Evolutionary conservation across 2,888 invertebrate genomes (phyloP).

Genomic region (Shargacucullia verbasci): DNA sequence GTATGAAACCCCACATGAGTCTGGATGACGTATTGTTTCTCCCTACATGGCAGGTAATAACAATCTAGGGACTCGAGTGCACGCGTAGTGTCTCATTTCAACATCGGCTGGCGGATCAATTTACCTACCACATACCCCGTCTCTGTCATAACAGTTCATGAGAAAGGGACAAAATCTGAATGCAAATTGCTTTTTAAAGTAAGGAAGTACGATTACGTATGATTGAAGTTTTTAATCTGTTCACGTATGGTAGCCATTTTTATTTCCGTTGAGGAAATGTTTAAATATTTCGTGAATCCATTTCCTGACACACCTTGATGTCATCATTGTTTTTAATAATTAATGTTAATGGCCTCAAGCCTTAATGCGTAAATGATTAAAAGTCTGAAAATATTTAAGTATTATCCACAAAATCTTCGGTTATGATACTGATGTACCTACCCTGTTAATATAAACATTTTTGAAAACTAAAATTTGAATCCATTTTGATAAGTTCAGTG

Average conservation of each 20-base stretch:
- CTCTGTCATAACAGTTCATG: slow-evolving; percentile 39
- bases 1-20: slow-evolving; percentile 67
- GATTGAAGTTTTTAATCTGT: slow-evolving; percentile 50
- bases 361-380: slow-evolving; percentile 13
- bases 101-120: slow-evolving; percentile 61
- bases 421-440: no score
- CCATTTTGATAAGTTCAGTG: no score
- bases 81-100: slow-evolving; percentile 66
- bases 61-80: slow-evolving; percentile 55
- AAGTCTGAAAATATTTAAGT: no score
- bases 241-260: slow-evolving; percentile 56
- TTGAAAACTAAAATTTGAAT: no score
- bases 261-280: slow-evolving; percentile 59
- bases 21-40: slow-evolving; percentile 66
- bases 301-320: slow-evolving; percentile 47
- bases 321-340: slow-evolving; percentile 40
- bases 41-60: slow-evolving; percentile 68
- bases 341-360: slow-evolving; percentile 19
- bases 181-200: slow-evolving; percentile 45
- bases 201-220: slow-evolving; percentile 42
- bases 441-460: no score
- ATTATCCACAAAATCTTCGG: no score
- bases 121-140: slow-evolving; percentile 57
- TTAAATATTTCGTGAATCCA: slow-evolving; percentile 38
- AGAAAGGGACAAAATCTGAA: slow-evolving; percentile 44